Evolutionary conservation across 2,797 vertebrate genomes (phyloP).

Genomic region (Peromyscus eremicus): DNA sequence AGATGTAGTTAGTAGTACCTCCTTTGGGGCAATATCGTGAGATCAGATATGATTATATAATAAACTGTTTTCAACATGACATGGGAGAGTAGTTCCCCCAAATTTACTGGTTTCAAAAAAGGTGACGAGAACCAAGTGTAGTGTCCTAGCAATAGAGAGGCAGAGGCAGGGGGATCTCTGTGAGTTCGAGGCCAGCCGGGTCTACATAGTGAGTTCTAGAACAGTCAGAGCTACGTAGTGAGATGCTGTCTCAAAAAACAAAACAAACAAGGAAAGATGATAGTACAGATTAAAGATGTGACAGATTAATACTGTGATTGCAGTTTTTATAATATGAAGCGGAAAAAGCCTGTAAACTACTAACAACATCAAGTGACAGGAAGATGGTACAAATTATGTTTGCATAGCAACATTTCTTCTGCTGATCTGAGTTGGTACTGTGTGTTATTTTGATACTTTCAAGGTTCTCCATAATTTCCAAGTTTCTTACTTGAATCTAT

Average conservation of each 20-base stretch:
- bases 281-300: not conserved
- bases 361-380: not conserved
- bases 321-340: not conserved
- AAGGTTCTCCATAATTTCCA: slow-evolving; percentile 7
- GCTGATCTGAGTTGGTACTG: not conserved
- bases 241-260: not conserved
- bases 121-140: not conserved
- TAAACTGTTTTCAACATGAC: not conserved
- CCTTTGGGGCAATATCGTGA: not conserved
- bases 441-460: slow-evolving; percentile 18
- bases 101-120: slow-evolving; percentile 8
- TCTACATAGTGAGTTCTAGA: not conserved
- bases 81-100: slow-evolving; percentile 5
- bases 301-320: not conserved
- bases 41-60: slow-evolving; percentile 1
- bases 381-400: not conserved
- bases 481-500: slow-evolving; percentile 14
- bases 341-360: slow-evolving; percentile 43
- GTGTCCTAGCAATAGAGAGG: not conserved
- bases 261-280: not conserved
- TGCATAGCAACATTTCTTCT: not conserved
- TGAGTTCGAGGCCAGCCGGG: not conserved
- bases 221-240: not conserved
- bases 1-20: not conserved
- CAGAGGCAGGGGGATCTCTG: not conserved